phyloP scores from a whole-genome alignment of 2,113 vertebrate genomes.

The Oceanites oceanicus region DNA sequence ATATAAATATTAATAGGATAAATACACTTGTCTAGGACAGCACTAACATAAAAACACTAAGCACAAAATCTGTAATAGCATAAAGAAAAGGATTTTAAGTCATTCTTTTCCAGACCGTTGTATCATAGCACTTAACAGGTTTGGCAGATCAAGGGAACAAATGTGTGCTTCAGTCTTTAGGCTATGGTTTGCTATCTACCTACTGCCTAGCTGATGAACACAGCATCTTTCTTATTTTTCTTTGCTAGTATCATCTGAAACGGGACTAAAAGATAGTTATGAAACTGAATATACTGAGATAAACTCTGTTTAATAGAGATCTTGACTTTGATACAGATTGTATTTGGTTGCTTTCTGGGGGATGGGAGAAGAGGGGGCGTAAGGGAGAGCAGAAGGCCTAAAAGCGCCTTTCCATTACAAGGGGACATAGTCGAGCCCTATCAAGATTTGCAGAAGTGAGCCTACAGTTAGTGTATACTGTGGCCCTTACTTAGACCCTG shows the following conservation, averaged over 20 bases:
- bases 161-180: neutral
- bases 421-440: neutral
- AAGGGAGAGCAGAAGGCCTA: neutral
- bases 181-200: neutral
- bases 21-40: neutral
- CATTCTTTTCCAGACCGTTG: neutral
- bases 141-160: neutral
- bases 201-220: neutral
- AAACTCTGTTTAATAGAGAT: neutral
- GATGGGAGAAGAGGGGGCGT: neutral
- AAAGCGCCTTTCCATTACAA: rapidly evolving
- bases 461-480: neutral
- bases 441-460: neutral
- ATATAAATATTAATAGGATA: slow-evolving; percentile 33
- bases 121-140: neutral
- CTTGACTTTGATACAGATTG: neutral
- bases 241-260: neutral
- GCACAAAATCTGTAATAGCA: neutral
- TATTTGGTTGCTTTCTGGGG: neutral
- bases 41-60: neutral
- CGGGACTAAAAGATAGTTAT: neutral
- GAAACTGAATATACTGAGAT: neutral
- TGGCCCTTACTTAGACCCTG: neutral
- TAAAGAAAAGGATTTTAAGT: neutral
- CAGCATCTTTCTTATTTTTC: neutral